Conservation (phyloP, 2,888 invertebrate genomes). For the Agrilus mali region DNA sequence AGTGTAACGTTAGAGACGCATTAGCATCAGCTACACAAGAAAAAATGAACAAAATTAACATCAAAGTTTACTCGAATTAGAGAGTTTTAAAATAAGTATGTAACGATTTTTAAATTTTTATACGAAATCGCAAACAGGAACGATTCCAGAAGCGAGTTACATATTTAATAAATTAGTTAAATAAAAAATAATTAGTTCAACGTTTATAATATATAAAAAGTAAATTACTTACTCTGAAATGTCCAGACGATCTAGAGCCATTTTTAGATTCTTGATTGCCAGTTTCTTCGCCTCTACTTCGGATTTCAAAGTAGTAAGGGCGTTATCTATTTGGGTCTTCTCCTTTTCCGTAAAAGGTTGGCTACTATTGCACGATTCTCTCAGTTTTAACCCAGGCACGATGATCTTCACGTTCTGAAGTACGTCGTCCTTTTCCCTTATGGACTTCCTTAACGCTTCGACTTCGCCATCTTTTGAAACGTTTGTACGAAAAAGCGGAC, state of each 20-base stretch:
- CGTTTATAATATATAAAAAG: slow-evolving; percentile 10
- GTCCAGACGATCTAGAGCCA: slow-evolving; percentile 69
- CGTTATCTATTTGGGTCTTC: slow-evolving; percentile 44
- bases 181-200: neutral
- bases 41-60: too few species aligned
- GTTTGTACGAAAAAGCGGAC: slow-evolving; percentile 18
- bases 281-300: slow-evolving; percentile 69
- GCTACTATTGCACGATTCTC: slow-evolving; percentile 21
- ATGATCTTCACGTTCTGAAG: slow-evolving; percentile 63
- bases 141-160: too few species aligned
- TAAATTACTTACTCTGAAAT: slow-evolving; percentile 65
- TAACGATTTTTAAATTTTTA: too few species aligned
- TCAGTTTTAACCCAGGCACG: slow-evolving; percentile 43
- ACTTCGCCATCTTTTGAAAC: slow-evolving; percentile 37
- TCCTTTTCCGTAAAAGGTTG: slow-evolving; percentile 39
- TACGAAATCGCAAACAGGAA: neutral
- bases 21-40: too few species aligned
- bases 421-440: slow-evolving; percentile 70
- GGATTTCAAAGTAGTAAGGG: slow-evolving; percentile 42
- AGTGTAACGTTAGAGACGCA: neutral
- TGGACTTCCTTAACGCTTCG: slow-evolving; percentile 55
- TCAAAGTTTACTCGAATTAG: too few species aligned
- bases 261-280: slow-evolving; percentile 69
- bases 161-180: too few species aligned
- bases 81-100: too few species aligned